phyloP scores from a whole-genome alignment of 2,113 vertebrate genomes.

The Irena cyanogastra region DNA sequence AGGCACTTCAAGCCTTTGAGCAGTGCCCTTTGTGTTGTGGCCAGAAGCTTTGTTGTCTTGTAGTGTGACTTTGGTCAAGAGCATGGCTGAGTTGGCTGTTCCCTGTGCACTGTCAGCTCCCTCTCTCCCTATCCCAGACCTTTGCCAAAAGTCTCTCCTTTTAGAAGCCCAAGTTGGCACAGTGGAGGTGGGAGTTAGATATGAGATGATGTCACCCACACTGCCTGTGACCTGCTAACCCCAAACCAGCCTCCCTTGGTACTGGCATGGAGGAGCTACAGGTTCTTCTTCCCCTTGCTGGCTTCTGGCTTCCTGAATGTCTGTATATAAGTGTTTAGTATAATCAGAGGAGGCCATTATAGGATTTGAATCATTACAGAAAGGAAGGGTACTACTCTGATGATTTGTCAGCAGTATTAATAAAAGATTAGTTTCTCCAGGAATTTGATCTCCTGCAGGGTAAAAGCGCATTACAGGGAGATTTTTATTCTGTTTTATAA shows the following conservation, averaged over 20 bases:
- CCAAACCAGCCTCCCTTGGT: neutral
- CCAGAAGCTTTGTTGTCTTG: neutral
- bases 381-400: conserved; percentile 48
- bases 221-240: neutral
- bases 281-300: neutral
- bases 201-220: neutral
- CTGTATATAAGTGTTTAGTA: neutral
- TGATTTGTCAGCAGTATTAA: conserved; percentile 68
- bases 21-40: neutral
- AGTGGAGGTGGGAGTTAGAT: neutral
- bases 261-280: neutral
- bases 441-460: conserved; percentile 56
- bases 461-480: conserved; percentile 29
- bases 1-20: neutral
- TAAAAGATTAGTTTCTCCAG: conserved; percentile 70
- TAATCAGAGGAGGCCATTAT: conserved; percentile 28
- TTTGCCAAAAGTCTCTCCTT: neutral
- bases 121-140: neutral
- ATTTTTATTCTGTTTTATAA: conserved; percentile 54
- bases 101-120: neutral
- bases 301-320: neutral
- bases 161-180: neutral
- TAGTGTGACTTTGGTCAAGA: neutral
- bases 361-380: conserved; percentile 39
- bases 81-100: neutral